Base-by-base conservation (phyloP, 2,113 vertebrate species). In the Parus major region DNA sequence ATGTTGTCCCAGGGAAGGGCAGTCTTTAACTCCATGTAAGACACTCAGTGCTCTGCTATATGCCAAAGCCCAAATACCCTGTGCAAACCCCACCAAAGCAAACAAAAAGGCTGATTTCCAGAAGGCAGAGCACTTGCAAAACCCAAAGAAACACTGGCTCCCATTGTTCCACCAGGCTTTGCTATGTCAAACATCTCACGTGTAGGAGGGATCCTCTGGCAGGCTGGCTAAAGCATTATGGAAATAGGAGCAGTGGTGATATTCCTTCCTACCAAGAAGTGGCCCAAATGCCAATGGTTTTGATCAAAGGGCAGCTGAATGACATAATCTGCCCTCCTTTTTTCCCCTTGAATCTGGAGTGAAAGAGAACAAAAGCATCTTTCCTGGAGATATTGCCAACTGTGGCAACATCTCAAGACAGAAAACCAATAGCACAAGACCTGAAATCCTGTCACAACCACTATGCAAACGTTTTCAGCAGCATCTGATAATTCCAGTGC, bases 21-120 rank as follows among this genome's bases (percentile, higher is more conserved):
- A 93, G 35, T 20, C 10, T 2, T 52, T 47, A 52, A 60, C 68
- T 77, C 50, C 49, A 41, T 0, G 1, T 39, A 66, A 36, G 82
- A 55, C 41, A 87, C n/a, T 17, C 49, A 24, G 41, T 55, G 36
- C 25, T 77, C 80, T 72, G 52, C 46, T 47, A 84, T 59, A 73
- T 78, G 83, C 80, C 90, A 92, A 88, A 92, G 66, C 46, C 53
- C 76, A 82, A 89, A 87, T 29, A 87, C 60, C 47, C 79, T 14
- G 20, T 36, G 81, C 72, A 92, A 93, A 91, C 71, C 72, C 65
- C 89, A 95, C 92, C 83, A 93, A 93, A 86, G 76, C 69, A 93
- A 96, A 95, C 61, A 96, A 72, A 93, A 94, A 81, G 25, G 20
- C 41, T 71, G 81, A 33, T 93, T 93, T 90, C 88, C 72, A 90